phyloP scores from a whole-genome alignment of 2,888 invertebrate genomes.

The Notodonta ziczac region DNA sequence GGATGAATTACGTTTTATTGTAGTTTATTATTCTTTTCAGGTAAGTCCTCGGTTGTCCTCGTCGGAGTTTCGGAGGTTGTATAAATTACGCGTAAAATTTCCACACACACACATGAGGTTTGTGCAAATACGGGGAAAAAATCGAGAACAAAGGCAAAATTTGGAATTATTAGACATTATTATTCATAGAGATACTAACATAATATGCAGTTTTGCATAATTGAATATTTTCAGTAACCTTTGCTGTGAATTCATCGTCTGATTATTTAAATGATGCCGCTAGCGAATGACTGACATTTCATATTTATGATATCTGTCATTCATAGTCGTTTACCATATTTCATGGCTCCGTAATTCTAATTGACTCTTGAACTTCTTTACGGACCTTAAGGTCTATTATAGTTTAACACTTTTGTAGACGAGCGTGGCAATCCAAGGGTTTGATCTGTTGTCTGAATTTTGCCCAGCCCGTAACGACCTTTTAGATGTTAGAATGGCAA shows the following conservation, averaged over 20 bases:
- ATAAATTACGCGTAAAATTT: constrained; percentile 33
- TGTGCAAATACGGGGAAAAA: constrained; percentile 22
- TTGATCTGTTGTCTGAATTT: too few relatives aligned
- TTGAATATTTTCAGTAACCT: constrained; percentile 47
- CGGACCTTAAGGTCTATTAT: too few relatives aligned
- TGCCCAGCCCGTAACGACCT: too few relatives aligned
- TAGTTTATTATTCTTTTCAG: constrained; percentile 45
- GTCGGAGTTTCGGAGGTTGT: constrained; percentile 17
- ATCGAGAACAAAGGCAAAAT: constrained; percentile 17
- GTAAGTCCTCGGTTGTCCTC: constrained; percentile 36
- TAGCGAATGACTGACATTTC: too few relatives aligned
- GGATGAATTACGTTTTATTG: constrained; percentile 39
- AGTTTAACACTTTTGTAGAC: too few relatives aligned
- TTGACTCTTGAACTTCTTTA: too few relatives aligned
- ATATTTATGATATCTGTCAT: too few relatives aligned
- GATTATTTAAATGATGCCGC: constrained; percentile 35
- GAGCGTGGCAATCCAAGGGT: too few relatives aligned
- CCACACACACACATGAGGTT: constrained; percentile 21
- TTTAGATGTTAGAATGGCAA: too few relatives aligned
- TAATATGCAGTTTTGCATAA: constrained; percentile 45
- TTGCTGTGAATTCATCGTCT: constrained; percentile 39
- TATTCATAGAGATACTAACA: constrained; percentile 47
- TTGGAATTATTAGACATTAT: constrained; percentile 24
- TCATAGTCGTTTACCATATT: too few relatives aligned
- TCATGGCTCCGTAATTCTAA: too few relatives aligned